phyloP scores from a whole-genome alignment of 2,888 invertebrate genomes.

The Notodonta dromedarius region DNA sequence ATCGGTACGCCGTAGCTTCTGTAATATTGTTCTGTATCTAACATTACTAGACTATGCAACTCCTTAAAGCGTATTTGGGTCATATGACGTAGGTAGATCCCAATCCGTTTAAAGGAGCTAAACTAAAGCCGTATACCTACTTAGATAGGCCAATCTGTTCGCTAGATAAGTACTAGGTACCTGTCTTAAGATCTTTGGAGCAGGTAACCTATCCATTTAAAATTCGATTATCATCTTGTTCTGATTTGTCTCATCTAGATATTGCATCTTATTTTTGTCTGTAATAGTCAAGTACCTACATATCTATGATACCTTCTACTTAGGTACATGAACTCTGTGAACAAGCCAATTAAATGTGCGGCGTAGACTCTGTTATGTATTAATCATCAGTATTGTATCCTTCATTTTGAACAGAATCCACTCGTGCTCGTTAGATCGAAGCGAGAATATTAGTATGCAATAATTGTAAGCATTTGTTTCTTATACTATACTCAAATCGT shows the following conservation, averaged over 20 bases:
- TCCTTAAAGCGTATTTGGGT: no score
- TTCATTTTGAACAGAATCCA: constrained; percentile 32
- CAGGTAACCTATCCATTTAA: no score
- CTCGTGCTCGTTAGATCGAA: not conserved
- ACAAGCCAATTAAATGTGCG: constrained; percentile 17
- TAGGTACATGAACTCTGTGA: constrained; percentile 16
- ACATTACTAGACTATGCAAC: no score
- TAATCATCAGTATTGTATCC: constrained; percentile 64
- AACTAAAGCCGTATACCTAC: no score
- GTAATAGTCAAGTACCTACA: not conserved
- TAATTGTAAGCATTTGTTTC: constrained; percentile 21
- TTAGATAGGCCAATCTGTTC: no score
- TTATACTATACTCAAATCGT: constrained; percentile 24
- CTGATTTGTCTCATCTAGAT: not conserved
- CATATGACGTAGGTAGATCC: no score
- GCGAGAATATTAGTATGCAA: constrained; percentile 23
- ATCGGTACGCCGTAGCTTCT: no score
- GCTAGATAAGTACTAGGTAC: no score
- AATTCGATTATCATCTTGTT: no score
- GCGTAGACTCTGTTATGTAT: constrained; percentile 47
- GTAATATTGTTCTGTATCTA: no score
- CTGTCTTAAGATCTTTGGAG: no score
- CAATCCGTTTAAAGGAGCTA: no score
- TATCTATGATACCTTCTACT: not conserved
- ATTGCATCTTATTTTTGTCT: not conserved